Conservation (phyloP, 2,888 invertebrate species). For the Amiota minor region DNA sequence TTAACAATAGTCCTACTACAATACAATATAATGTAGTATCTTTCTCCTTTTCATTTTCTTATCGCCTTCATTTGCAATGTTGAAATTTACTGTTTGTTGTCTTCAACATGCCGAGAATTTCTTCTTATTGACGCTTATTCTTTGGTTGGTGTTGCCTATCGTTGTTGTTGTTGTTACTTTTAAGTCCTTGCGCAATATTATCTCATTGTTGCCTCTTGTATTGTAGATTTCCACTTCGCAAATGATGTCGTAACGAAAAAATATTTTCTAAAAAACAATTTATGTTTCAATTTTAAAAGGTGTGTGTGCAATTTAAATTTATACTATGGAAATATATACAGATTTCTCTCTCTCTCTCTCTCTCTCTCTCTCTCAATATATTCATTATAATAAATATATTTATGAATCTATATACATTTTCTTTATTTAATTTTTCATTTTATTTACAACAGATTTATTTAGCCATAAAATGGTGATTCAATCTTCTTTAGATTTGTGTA, state of each 20-base stretch:
- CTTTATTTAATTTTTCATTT: not conserved
- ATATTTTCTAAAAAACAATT: slow-evolving; percentile 12
- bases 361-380: no score
- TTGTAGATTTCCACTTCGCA: slow-evolving; percentile 17
- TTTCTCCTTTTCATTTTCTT: not conserved
- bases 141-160: not conserved
- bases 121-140: not conserved
- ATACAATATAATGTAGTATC: no score
- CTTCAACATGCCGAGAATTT: not conserved
- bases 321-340: no score
- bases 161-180: not conserved
- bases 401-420: not conserved
- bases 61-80: not conserved
- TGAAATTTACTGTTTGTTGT: not conserved
- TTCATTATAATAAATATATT: no score
- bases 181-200: slow-evolving; percentile 13
- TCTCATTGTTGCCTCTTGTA: slow-evolving; percentile 6
- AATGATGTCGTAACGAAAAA: slow-evolving; percentile 20
- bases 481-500: not conserved
- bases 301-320: no score
- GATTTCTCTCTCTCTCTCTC: no score
- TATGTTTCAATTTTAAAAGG: not conserved
- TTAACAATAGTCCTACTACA: slow-evolving; percentile 2
- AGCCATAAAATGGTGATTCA: not conserved
- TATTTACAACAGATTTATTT: not conserved